Base-by-base conservation (phyloP, 2,888 invertebrate species). In the Rotaria socialis region DNA sequence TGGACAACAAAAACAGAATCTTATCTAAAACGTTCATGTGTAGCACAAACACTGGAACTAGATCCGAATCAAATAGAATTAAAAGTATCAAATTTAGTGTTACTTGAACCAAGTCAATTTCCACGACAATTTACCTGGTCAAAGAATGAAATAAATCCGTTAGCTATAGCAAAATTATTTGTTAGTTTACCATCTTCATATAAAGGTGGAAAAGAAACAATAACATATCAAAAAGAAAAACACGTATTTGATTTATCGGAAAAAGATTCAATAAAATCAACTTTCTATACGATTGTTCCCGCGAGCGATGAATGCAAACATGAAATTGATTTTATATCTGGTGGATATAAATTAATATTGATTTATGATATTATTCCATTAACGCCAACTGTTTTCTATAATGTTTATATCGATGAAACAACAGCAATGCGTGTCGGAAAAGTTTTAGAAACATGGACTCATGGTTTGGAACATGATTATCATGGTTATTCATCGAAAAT, bases 51-150 rank as follows among this genome's bases (percentile, higher is more conserved):
- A 67, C 67, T 67, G 19, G 35, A 67, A 67, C 19, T 67, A 7
- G 35, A 67, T 67, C 67, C 27, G 0, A 41, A 67, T 67, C 35
- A 67, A 41, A 27, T 67, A 7, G 67, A 67, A 35, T 35, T 67
- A 6, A 67, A 67, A 67, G 5, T 67, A 19, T 67, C 67, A 16
- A 67, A 67, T 19, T 67, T 67, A 67, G 5, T 67, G 19, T 19
- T 67, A 67, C 67, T 67, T 35, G 67, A 67, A 67, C 67, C 67
- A 67, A 35, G 67, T 67, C 35, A 41, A 67, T 67, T 27, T 67
- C 67, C 67, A 67, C 35, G 67, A 19, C 35, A 41, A 35, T 67
- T 67, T 41, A 35, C 5, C 35, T 67, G 67, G 67, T 35, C 67
- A 14, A 35, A 19, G 35, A 3, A 10, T 35, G 6, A 67, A 41